Evolutionary conservation across 2,113 vertebrate genomes (phyloP), one percentile per base, ranked within the genome.

Genomic region (Plectropomus leopardus): DNA sequence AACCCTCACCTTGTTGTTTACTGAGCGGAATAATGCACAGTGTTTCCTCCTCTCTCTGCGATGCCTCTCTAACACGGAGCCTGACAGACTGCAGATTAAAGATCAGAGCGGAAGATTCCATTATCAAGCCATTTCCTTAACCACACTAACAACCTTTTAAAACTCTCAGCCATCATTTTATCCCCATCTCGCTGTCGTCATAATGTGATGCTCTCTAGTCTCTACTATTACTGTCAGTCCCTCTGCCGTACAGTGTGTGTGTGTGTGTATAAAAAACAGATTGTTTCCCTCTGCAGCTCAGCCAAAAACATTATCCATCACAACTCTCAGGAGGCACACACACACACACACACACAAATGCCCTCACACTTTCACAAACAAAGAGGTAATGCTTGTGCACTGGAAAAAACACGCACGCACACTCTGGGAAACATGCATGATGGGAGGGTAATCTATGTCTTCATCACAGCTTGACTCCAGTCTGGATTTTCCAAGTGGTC

Each of bases 51-150:
- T 55, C 7, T 45, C 28, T 16, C 48, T 21, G 30, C 1, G 1
- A 23, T 61, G 26, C 40, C 67, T 76, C 65, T 42, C 34, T 1
- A n/a, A 40, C 28, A 45, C 36, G 42, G 70, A 65, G 32, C 50
- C 11, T 40, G 36, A 40, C 36, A 40, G 36, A 10, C 36, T 47
- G 68, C 58, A 77, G 69, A 85, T 67, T 80, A 85, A 64, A 76
- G 36, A 40, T 75, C 64, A 67, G 23, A 68, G 67, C 55, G 10
- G 30, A 44, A 75, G 61, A 80, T 79, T 89, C 78, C 85, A 87
- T 88, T 89, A 87, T 81, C 78, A 23, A 76, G 51, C 30, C 73
- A 45, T 81, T 84, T 86, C 63, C n/a, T 78, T 80, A 54, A 72
- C 44, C 24, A 32, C 79, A 17, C 69, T 87, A 79, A 88, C 61